phyloP scores from a whole-genome alignment of 2,888 invertebrate species.

The Spicauda simplicius region DNA sequence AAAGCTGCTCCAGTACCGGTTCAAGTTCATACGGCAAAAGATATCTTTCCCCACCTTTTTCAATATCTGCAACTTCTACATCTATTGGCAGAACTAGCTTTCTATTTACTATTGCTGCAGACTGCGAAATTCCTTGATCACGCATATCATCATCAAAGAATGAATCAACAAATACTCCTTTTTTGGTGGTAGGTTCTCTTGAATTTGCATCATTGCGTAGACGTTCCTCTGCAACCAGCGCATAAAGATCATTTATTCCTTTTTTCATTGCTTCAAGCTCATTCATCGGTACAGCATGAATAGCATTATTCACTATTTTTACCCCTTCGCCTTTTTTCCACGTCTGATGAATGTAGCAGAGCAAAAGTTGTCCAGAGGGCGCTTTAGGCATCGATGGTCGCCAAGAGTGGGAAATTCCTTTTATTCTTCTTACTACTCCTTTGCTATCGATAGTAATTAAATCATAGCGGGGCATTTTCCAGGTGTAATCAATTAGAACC shows the following conservation, averaged over 20 bases:
- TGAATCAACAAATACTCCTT: conserved; percentile 8
- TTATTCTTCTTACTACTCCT: conserved; percentile 6
- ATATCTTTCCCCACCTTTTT: background rate
- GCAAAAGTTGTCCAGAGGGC: conserved; percentile 6
- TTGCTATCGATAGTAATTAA: conserved; percentile 9
- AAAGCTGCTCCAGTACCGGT: conserved; percentile 12
- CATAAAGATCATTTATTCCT: conserved; percentile 11
- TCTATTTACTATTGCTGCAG: conserved; percentile 7
- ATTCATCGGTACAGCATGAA: conserved; percentile 8
- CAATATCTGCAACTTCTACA: conserved; percentile 5
- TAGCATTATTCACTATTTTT: conserved; percentile 11
- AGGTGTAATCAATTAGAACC: conserved; percentile 15
- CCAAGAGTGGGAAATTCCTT: conserved; percentile 1
- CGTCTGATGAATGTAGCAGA: conserved; percentile 11
- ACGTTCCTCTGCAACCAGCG: conserved; percentile 4
- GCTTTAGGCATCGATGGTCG: conserved; percentile 11
- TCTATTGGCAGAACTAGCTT: conserved; percentile 5
- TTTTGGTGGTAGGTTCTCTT: conserved; percentile 12
- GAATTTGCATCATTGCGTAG: conserved; percentile 10
- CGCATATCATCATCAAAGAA: conserved; percentile 10
- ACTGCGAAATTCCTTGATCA: conserved; percentile 8
- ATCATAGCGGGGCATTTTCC: conserved; percentile 9
- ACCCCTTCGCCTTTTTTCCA: conserved; percentile 7
- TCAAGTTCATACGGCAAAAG: conserved; percentile 5
- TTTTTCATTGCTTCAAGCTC: conserved; percentile 11